Evolutionary conservation across 2,113 vertebrate genomes (phyloP).

Genomic region (Myxocyprinus asiaticus): DNA sequence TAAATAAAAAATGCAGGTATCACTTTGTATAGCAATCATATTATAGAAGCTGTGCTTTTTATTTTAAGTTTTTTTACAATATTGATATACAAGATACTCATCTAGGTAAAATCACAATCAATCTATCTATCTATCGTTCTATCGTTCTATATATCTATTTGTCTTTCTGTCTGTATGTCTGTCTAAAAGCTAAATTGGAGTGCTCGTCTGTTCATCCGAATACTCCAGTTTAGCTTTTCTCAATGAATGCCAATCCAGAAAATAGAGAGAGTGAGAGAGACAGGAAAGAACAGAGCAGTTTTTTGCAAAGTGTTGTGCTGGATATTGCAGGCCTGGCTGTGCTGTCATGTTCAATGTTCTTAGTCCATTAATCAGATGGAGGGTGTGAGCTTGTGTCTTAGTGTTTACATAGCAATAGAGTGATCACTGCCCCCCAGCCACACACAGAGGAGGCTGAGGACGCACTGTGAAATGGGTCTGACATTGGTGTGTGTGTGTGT

Average conservation of each 20-base stretch:
- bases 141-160: no score
- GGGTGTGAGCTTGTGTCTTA: constrained; percentile 58
- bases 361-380: constrained; percentile 71
- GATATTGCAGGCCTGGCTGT: constrained; percentile 58
- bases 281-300: constrained; percentile 47
- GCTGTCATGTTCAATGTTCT: constrained; percentile 69
- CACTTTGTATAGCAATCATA: no score
- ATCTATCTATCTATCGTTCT: no score
- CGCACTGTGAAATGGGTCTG: constrained; percentile 78
- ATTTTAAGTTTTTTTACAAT: no score
- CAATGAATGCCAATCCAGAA: not conserved
- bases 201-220: not conserved
- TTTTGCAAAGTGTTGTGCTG: constrained; percentile 55
- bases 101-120: no score
- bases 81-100: no score
- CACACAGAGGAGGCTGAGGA: constrained; percentile 61
- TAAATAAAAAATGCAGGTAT: no score
- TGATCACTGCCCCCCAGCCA: constrained; percentile 69
- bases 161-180: no score
- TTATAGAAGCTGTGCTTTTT: no score
- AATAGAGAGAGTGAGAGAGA: not conserved
- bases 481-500: constrained; percentile 58
- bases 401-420: constrained; percentile 71
- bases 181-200: no score
- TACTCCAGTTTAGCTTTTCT: not conserved